These are phyloP conservation scores for Redunca redunca DNA, from an alignment of 2,113 vertebrate species.

Conservation along the genomic window DNA sequence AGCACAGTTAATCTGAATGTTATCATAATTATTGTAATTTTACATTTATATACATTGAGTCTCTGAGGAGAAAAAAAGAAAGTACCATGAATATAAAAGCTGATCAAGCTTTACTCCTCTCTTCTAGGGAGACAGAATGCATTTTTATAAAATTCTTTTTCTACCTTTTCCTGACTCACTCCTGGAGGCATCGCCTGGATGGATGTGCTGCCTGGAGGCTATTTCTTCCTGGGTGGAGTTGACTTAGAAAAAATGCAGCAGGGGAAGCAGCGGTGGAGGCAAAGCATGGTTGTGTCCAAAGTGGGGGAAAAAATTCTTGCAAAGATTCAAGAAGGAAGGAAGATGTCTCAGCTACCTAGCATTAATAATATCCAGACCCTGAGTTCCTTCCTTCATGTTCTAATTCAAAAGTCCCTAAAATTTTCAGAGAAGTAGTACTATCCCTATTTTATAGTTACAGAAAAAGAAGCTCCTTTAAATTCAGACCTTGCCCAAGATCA, in stretches of 20 bases:
- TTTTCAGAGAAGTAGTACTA: neutral
- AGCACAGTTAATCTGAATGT: conserved; percentile 47
- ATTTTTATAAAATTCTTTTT: neutral
- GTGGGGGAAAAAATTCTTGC: neutral
- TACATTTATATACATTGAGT: neutral
- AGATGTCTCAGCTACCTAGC: neutral
- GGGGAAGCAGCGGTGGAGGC: neutral
- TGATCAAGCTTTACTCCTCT: neutral
- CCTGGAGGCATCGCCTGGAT: neutral
- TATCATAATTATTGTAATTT: conserved; percentile 59
- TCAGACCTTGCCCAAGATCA: neutral
- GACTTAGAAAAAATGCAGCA: neutral
- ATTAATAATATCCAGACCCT: neutral
- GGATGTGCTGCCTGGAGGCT: neutral
- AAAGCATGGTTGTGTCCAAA: neutral
- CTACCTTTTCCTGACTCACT: neutral
- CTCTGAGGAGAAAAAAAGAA: conserved; percentile 22
- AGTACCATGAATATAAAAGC: conserved; percentile 8
- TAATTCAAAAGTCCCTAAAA: neutral
- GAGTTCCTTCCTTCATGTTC: neutral
- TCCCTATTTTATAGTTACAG: neutral
- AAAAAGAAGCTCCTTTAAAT: neutral
- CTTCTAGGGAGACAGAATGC: neutral
- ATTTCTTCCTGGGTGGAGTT: neutral
- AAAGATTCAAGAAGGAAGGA: neutral